A percentile compares a stretch with the other conserved stretches of the same genome.
phyloP scores from a whole-genome alignment of 2,113 vertebrate species.

The Periophthalmus modestus region DNA sequence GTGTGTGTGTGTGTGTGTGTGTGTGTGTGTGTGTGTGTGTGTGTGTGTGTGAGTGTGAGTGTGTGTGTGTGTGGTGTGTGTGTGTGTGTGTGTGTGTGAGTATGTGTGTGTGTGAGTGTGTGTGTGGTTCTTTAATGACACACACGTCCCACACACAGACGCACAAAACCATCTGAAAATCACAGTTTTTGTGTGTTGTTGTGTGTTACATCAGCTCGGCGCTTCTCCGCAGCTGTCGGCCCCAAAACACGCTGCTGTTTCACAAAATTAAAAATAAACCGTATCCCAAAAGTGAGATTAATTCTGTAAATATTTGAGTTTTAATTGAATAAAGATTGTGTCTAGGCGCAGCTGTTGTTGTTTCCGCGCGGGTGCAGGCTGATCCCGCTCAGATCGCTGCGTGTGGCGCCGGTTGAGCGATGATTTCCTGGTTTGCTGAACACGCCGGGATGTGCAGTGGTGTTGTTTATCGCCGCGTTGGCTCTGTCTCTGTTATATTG shows the following conservation, averaged over 20 bases:
- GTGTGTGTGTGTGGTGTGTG: too few relatives aligned
- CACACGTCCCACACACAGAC: too few relatives aligned
- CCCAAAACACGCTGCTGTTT: not conserved
- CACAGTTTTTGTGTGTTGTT: too few relatives aligned
- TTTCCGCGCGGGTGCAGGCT: not conserved
- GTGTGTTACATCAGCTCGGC: too few relatives aligned
- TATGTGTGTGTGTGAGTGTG: too few relatives aligned
- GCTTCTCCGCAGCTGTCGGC: too few relatives aligned
- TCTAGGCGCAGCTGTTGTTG: not conserved
- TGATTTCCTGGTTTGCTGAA: not conserved
- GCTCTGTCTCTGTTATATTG: not conserved
- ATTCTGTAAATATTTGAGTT: conserved; percentile 4
- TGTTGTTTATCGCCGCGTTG: not conserved
- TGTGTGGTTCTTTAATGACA: too few relatives aligned
- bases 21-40: too few relatives aligned
- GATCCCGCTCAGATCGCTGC: not conserved
- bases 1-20: too few relatives aligned
- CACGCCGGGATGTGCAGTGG: not conserved
- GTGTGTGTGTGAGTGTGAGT: too few relatives aligned
- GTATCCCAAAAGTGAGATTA: not conserved
- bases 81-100: too few relatives aligned
- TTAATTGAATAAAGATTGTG: not conserved
- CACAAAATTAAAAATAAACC: not conserved
- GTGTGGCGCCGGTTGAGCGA: not conserved
- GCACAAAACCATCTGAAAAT: too few relatives aligned